Conservation (phyloP, 2,888 invertebrate genomes). For the Tipula unca region DNA sequence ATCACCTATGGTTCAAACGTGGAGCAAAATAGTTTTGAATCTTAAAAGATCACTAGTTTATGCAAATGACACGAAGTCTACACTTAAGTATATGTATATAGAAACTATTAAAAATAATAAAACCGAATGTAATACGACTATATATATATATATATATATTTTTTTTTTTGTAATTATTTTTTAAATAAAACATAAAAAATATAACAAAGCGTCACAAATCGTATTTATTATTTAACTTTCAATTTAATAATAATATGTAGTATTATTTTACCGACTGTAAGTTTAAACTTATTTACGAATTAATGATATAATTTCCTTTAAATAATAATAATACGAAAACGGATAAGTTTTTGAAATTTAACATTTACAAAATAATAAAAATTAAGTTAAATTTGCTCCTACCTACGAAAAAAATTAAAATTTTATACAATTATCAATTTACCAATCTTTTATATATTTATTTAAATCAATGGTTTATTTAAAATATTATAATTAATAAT, state of each 20-base stretch:
- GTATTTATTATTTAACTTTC: background rate
- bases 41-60: too few species aligned
- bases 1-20: too few species aligned
- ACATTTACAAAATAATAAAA: background rate
- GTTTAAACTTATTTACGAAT: background rate
- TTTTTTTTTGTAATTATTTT: background rate
- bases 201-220: background rate
- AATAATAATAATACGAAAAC: background rate
- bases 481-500: background rate
- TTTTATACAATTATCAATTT: background rate
- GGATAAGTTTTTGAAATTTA: background rate
- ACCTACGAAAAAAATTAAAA: background rate
- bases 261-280: background rate
- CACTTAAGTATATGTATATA: too few species aligned
- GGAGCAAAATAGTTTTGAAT: too few species aligned
- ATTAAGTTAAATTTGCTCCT: background rate
- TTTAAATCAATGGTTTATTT: background rate
- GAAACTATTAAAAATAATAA: background rate
- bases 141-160: too few species aligned
- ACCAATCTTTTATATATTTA: background rate
- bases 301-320: background rate
- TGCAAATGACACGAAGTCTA: too few species aligned
- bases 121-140: background rate
- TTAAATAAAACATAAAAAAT: background rate
- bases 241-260: background rate